These are phyloP conservation scores for Eilema caniola DNA, from an alignment of 2,888 invertebrate species.

Conservation along the genomic window DNA sequence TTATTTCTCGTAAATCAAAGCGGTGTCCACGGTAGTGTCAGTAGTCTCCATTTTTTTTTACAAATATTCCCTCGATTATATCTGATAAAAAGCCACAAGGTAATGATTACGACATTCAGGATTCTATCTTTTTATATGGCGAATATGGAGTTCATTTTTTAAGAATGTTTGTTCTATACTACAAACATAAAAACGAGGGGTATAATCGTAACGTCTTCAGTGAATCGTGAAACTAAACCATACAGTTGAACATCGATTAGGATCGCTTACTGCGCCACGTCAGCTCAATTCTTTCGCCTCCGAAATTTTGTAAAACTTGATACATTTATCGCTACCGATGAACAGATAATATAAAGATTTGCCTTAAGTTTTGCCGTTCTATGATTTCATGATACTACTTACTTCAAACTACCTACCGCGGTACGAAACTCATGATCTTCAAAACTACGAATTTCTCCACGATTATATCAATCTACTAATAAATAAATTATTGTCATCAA, in stretches of 20 bases:
- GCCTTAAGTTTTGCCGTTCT: constrained; percentile 31
- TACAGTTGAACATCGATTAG: constrained; percentile 76
- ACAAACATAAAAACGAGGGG: constrained; percentile 18
- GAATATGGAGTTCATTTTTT: neutral
- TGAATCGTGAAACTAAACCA: constrained; percentile 71
- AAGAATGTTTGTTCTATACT: neutral
- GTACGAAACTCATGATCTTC: constrained; percentile 7
- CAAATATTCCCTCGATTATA: constrained; percentile 37
- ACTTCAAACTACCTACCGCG: constrained; percentile 9
- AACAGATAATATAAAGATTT: constrained; percentile 66
- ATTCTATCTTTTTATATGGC: neutral
- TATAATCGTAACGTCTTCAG: constrained; percentile 56
- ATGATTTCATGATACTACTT: constrained; percentile 33
- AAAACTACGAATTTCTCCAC: constrained; percentile 13
- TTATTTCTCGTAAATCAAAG: constrained; percentile 84
- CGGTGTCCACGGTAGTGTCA: constrained; percentile 78
- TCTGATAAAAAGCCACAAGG: constrained; percentile 48
- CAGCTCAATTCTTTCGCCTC: constrained; percentile 73
- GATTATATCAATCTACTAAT: constrained; percentile 21
- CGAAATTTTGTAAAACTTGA: constrained; percentile 72
- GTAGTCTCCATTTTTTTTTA: constrained; percentile 64
- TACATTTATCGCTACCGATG: constrained; percentile 78
- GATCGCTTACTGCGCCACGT: constrained; percentile 79
- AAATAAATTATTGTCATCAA: constrained; percentile 50
- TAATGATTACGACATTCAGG: constrained; percentile 27